phyloP scores from a whole-genome alignment of 2,888 invertebrate species.

The Oscheius myriophilus region DNA sequence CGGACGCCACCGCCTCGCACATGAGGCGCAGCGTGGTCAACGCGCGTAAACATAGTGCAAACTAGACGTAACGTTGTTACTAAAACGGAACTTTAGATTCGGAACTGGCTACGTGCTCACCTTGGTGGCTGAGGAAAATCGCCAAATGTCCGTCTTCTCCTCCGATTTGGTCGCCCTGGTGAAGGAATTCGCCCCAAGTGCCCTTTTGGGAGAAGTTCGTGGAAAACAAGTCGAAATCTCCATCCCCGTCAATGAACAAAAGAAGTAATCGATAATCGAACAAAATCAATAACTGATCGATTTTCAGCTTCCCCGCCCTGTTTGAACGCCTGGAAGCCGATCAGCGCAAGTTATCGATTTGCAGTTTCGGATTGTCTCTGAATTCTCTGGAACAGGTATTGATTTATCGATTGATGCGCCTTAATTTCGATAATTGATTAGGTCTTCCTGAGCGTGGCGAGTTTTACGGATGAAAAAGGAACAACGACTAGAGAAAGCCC shows the following conservation, averaged over 20 bases:
- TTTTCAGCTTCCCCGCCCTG: slow-evolving; percentile 53
- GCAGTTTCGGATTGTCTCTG: slow-evolving; percentile 60
- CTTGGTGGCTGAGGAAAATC: slow-evolving; percentile 36
- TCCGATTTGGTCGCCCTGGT: slow-evolving; percentile 23
- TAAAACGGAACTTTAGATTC: slow-evolving; percentile 27
- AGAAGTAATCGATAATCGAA: slow-evolving; percentile 9
- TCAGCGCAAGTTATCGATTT: slow-evolving; percentile 26
- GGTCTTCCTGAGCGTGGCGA: too few species aligned
- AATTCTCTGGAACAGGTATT: slow-evolving; percentile 65
- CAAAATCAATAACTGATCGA: too few species aligned
- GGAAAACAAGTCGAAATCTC: slow-evolving; percentile 48
- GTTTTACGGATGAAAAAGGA: too few species aligned
- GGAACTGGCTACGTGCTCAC: slow-evolving; percentile 63
- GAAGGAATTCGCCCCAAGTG: background rate
- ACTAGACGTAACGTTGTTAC: too few species aligned
- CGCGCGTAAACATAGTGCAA: too few species aligned
- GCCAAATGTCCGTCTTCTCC: slow-evolving; percentile 13
- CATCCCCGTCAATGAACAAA: slow-evolving; percentile 34
- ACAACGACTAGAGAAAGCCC: too few species aligned
- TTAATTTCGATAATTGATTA: too few species aligned
- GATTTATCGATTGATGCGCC: too few species aligned
- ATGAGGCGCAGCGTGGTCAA: too few species aligned
- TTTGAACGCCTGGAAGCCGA: slow-evolving; percentile 56
- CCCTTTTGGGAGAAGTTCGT: slow-evolving; percentile 23
- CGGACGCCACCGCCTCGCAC: too few species aligned